Conservation (phyloP, 2,113 vertebrate genomes). For the Megaleporinus macrocephalus region DNA sequence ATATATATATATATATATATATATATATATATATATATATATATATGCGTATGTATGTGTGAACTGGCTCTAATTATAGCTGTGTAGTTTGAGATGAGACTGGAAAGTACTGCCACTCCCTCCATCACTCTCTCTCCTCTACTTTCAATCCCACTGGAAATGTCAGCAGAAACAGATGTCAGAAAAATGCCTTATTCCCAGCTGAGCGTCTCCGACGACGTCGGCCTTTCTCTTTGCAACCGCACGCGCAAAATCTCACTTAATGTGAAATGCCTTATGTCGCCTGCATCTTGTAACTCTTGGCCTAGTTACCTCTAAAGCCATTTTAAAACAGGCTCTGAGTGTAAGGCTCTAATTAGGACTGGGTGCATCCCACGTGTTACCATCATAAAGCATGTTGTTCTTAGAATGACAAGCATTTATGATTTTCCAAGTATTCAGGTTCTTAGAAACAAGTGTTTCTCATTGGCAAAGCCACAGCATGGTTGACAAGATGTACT, state of each 20-base stretch:
- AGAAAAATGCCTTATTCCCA: constrained; percentile 57
- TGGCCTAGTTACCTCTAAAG: constrained; percentile 23
- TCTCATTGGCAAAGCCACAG: too few relatives aligned
- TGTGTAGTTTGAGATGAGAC: constrained; percentile 38
- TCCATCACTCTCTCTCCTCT: constrained; percentile 32
- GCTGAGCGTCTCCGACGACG: constrained; percentile 54
- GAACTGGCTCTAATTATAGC: constrained; percentile 36
- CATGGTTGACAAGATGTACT: too few relatives aligned
- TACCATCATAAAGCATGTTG: too few relatives aligned
- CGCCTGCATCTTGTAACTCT: constrained; percentile 8
- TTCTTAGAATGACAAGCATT: too few relatives aligned
- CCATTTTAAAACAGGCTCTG: background rate
- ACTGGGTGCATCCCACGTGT: background rate
- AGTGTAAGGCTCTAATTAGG: background rate
- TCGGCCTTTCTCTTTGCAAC: constrained; percentile 27
- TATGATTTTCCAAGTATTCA: too few relatives aligned
- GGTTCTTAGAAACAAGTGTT: too few relatives aligned
- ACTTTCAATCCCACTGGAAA: constrained; percentile 57
- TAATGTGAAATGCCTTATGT: constrained; percentile 14
- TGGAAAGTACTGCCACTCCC: constrained; percentile 24
- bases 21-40: too few relatives aligned
- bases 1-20: too few relatives aligned
- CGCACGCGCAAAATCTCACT: constrained; percentile 1
- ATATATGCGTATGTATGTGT: too few relatives aligned
- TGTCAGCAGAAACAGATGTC: constrained; percentile 66